phyloP scores from a whole-genome alignment of 2,797 vertebrate species.

The Melanogrammus aeglefinus region DNA sequence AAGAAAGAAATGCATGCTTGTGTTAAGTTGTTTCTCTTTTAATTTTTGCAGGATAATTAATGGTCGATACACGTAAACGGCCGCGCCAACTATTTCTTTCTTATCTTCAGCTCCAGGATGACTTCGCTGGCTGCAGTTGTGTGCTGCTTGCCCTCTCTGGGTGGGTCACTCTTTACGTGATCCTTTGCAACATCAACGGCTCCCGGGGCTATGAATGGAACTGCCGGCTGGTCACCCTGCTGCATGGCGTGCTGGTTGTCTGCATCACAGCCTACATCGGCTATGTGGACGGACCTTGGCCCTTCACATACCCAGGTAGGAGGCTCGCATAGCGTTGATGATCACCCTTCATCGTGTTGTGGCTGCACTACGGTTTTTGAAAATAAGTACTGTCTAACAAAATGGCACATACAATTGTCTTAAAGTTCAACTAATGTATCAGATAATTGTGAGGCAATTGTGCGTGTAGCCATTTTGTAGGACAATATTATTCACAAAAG shows the following conservation, averaged over 20 bases:
- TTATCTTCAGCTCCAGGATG: conserved; percentile 66
- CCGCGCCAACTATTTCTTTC: conserved; percentile 25
- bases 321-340: neutral
- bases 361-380: neutral
- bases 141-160: conserved; percentile 78
- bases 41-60: neutral
- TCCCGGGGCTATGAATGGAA: conserved; percentile 86
- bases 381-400: neutral
- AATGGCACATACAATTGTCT: neutral
- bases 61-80: neutral
- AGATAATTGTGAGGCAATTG: neutral
- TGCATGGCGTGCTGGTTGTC: conserved; percentile 87
- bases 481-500: neutral
- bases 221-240: conserved; percentile 90
- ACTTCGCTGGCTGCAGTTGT: conserved; percentile 68
- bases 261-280: conserved; percentile 88
- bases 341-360: neutral
- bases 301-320: conserved; percentile 88
- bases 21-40: conserved; percentile 2
- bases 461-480: neutral
- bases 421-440: neutral
- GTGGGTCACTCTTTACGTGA: conserved; percentile 83
- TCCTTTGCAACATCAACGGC: conserved; percentile 78
- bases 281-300: conserved; percentile 95
- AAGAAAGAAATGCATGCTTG: conserved; percentile 10